Conservation (phyloP, 2,888 invertebrate species). For the Drosophila tanythrix region DNA sequence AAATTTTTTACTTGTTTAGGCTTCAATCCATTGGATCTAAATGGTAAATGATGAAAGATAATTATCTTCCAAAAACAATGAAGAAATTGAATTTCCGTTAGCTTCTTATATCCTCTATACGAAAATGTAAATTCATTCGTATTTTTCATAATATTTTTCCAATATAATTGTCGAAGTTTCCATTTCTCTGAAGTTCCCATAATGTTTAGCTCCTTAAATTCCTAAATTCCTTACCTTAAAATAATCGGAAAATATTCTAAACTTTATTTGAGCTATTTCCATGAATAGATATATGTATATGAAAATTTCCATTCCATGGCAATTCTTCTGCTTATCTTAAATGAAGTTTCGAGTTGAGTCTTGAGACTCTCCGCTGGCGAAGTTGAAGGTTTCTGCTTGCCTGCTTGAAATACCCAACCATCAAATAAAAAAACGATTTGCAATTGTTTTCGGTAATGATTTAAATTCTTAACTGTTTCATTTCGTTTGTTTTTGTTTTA, state of each 20-base stretch:
- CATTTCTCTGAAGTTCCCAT: neutral
- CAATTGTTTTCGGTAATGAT: constrained; percentile 62
- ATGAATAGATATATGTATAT: neutral
- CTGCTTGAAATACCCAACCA: constrained; percentile 7
- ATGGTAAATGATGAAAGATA: neutral
- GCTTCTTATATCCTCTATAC: neutral
- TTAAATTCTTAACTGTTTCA: constrained; percentile 77
- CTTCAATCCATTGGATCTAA: neutral
- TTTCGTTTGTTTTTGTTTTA: constrained; percentile 64
- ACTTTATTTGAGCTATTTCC: neutral
- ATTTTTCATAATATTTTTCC: neutral
- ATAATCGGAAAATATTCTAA: neutral
- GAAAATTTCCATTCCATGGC: neutral
- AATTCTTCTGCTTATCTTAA: neutral
- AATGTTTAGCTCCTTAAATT: neutral
- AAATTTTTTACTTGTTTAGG: neutral
- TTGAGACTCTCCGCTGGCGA: neutral
- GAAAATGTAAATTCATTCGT: neutral
- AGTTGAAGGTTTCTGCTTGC: accelerated
- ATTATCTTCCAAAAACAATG: neutral
- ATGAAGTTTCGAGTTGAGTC: neutral
- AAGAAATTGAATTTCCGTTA: neutral
- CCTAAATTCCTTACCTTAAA: neutral
- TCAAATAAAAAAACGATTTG: constrained; percentile 17
- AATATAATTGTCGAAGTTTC: neutral